Base-by-base conservation (phyloP, 2,113 vertebrate species). In the Bagarius yarrelli region DNA sequence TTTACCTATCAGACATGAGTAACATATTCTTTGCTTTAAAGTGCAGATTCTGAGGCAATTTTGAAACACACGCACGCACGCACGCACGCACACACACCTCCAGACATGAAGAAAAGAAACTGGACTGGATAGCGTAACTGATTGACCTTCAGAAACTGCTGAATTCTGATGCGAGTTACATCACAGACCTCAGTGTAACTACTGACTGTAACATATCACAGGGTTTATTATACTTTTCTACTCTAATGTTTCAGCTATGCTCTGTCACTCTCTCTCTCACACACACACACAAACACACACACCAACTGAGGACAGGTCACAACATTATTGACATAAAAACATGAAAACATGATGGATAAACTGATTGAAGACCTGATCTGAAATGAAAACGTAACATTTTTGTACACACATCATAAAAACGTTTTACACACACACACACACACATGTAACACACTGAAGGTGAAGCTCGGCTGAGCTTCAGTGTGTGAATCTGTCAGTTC, bases 1-100 rank as follows among this genome's bases (percentile, higher is more conserved):
- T 19, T 61, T 30, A 75, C 70, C 47, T 74, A 15, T 60, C 66
- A 4, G 75, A 80, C 85, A 78, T 78, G 79, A 88, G 82, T 83
- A 85, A 86, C 81, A 74, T 82, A 61, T 82, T 80, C 32, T 76
- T 76, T 52, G 52, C 88, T 90, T 90, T 94, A 92, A 95, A 94
- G 93, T 95, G 94, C 95, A 94, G 89, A 91, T 91, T 86, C 87
- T 89, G 90, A 83, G 91, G 92, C 90, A 92, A 93, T 91, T 93
- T 94, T 89, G 91, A 91, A 23, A 82, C 53, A 85, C n/a, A 55
- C 76, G 34, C 59, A 76, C 72, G 44, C 63, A 70, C n/a, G 36
- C 21, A 32, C 50, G 25, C 57, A 61, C 32, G 77, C 60, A 63
- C 63, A 8, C 50, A 44, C 69, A 14, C 16, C 25, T 59, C 63